Evolutionary conservation across 1,140 invertebrate genomes (phyloP), one percentile per base, ranked within the genome.

Genomic region (Zaprionus tsacasi): DNA sequence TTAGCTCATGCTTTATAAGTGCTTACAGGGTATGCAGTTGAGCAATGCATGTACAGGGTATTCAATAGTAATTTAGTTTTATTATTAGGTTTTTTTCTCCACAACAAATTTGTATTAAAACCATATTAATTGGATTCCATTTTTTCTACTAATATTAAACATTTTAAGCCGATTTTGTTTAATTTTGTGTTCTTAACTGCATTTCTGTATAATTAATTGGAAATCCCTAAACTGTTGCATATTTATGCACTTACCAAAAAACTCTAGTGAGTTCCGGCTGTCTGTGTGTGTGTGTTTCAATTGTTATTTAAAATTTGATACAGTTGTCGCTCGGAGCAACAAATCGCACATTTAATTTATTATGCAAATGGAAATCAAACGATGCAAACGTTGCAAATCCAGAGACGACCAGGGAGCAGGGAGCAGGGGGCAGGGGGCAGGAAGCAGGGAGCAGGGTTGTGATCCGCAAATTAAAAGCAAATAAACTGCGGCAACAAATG

Each of bases 301-400:
- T 64, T 54, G 61, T 33, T 38, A 38, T 43, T 33, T 8, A 55
- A 43, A 25, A 65, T 65, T 65, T 15, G n/a, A n/a, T 48, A 11
- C 12, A 67, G 38, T 48, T 50, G 52, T 52, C 13, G 40, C 40
- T 45, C n/a, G 40, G 15, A 15, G n/a, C 40, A 45, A 2, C 40
- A 15, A 45, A 15, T 45, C 40, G 48, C 17, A 67, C 10, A 64
- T 65, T 61, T 60, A 75, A 78, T 83, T 83, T 78, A 83, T 67
- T 83, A 83, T 87, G 80, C 82, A 87, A 88, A 88, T 88, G 57
- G 59, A 78, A 76, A 48, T 66, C 60, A 65, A 66, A 59, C 69
- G 65, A 87, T 79, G 60, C 56, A 73, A 76, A 65, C 36, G 36
- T 3, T 63, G 21, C 12, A 60, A 57, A 30, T 30, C 27, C 27